A percentile compares a stretch with the other conserved stretches of the same genome.
Conservation (phyloP, 2,113 vertebrate species). For the Clarias gariepinus region DNA sequence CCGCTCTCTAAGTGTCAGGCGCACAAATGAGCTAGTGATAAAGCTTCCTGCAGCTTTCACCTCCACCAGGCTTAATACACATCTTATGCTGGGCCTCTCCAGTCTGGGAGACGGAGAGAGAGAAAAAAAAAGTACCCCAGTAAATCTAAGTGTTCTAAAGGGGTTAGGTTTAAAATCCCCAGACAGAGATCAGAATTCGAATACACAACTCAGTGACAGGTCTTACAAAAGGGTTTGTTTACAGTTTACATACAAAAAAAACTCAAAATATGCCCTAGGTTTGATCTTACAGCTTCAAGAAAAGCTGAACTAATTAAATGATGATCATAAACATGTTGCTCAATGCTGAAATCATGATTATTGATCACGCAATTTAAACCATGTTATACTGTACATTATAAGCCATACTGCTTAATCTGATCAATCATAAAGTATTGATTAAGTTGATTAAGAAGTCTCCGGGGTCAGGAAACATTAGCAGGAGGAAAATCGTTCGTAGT, state of each 20-base stretch:
- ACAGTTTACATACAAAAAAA: neutral
- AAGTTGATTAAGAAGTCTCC: neutral
- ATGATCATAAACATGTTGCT: neutral
- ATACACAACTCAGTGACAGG: neutral
- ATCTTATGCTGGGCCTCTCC: constrained; percentile 29
- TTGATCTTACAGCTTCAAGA: neutral
- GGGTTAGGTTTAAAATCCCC: neutral
- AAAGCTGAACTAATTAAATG: neutral
- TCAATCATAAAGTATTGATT: neutral
- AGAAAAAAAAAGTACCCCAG: neutral
- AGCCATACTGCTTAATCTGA: neutral
- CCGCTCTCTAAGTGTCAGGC: constrained; percentile 36
- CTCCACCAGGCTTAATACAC: constrained; percentile 35
- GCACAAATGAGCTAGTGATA: constrained; percentile 47
- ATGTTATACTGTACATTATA: neutral
- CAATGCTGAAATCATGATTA: neutral
- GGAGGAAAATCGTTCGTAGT: neutral
- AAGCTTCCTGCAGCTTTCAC: constrained; percentile 37
- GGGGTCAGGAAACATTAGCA: neutral
- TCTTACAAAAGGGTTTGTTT: constrained; percentile 8
- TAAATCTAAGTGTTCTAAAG: constrained; percentile 1
- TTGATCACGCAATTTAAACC: neutral
- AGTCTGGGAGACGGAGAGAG: neutral
- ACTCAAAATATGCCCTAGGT: neutral
- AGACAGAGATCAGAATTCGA: neutral